Conservation (phyloP, 2,797 vertebrate species). For the Pseudochirops cupreus region DNA sequence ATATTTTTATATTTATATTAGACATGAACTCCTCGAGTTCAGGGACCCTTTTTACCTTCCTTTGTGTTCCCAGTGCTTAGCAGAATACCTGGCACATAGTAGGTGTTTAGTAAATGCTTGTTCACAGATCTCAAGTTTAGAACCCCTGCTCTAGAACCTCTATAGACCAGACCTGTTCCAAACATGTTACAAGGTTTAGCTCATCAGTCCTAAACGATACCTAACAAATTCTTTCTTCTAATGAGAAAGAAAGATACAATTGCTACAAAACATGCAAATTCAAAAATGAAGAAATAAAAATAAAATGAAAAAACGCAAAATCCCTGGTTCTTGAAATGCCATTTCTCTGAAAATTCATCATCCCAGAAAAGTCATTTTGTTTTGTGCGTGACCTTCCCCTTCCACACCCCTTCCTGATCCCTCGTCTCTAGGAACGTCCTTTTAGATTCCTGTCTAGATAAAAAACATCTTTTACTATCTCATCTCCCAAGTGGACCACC, state of each 20-base stretch:
- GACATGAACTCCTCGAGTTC: neutral
- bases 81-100: neutral
- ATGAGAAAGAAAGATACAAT: accelerated
- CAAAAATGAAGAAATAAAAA: too few relatives aligned
- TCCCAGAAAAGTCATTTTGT: neutral
- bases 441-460: neutral
- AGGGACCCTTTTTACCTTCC: neutral
- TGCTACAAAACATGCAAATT: neutral
- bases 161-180: neutral
- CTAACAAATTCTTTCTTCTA: neutral
- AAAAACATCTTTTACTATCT: neutral
- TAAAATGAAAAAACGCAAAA: neutral
- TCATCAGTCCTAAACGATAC: neutral
- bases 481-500: neutral
- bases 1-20: neutral
- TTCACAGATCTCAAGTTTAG: neutral
- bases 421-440: neutral
- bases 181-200: neutral
- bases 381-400: neutral
- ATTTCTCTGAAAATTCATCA: neutral
- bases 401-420: neutral
- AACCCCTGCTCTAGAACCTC: neutral
- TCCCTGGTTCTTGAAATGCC: neutral
- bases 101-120: neutral
- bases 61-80: neutral